Conservation (phyloP, 1,140 invertebrate species). For the Solenopsis invicta region DNA sequence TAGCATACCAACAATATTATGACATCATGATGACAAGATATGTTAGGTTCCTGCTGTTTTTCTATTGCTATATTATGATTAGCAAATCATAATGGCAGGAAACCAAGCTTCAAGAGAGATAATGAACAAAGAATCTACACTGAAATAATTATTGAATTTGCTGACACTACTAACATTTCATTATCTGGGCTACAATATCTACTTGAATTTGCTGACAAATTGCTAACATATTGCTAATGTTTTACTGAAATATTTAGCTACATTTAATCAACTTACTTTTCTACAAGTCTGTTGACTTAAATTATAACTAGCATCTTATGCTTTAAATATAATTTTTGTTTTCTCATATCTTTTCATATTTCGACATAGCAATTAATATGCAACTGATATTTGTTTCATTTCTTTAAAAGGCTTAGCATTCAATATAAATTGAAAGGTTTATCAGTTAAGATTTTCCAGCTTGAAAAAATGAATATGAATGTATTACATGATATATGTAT, state of each 20-base stretch:
- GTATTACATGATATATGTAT: no score
- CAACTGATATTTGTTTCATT: background rate
- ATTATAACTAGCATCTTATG: background rate
- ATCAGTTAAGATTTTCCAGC: background rate
- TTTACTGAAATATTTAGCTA: background rate
- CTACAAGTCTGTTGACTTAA: background rate
- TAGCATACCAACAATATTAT: no score
- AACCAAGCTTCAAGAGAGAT: no score
- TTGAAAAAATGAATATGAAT: no score
- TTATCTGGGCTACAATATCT: background rate
- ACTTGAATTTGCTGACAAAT: background rate
- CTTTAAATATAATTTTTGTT: background rate
- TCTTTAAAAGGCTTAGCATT: background rate
- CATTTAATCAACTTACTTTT: background rate
- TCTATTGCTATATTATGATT: no score
- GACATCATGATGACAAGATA: no score
- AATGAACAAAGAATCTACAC: no score
- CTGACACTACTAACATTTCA: background rate
- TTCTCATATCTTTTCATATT: background rate
- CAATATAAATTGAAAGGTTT: background rate
- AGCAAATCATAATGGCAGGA: no score
- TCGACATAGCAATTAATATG: no score
- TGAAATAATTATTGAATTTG: no score
- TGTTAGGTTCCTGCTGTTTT: no score
- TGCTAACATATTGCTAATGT: background rate